These are phyloP conservation scores for Noturus placidus DNA, from an alignment of 2,113 vertebrate genomes.

Conservation along the genomic window DNA sequence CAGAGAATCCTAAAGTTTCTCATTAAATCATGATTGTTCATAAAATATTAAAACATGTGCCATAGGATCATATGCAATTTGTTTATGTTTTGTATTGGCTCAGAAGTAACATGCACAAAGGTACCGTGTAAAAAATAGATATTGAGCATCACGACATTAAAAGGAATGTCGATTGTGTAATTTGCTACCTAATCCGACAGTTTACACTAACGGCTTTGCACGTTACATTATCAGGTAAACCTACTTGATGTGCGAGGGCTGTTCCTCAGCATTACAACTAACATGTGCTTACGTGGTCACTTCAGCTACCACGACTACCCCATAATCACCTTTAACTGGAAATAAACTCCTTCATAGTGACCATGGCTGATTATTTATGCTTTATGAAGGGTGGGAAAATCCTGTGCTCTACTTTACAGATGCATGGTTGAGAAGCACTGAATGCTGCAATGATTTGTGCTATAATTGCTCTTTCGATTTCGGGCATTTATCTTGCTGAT, in stretches of 20 bases:
- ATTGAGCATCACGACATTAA: not conserved
- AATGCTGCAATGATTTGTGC: not conserved
- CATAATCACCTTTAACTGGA: not conserved
- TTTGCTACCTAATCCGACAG: no score
- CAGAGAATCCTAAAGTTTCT: not conserved
- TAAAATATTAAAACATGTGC: not conserved
- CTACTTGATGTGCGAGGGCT: not conserved
- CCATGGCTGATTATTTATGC: not conserved
- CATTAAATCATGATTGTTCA: not conserved
- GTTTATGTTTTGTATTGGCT: not conserved
- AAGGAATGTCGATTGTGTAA: not conserved
- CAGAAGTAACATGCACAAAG: not conserved
- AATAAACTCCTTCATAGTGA: not conserved
- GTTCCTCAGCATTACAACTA: not conserved
- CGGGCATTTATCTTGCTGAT: not conserved
- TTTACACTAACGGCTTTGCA: not conserved
- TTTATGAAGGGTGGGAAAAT: not conserved
- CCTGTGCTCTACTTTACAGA: conserved; percentile 10
- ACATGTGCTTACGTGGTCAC: no score
- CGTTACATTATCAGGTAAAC: not conserved
- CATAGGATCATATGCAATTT: not conserved
- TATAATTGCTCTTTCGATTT: not conserved
- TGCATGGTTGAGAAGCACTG: not conserved
- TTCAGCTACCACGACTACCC: not conserved
- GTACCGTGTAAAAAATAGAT: not conserved